Percentiles rank a stretch among this genome's conserved stretches.
Evolutionary conservation across 2,113 vertebrate genomes (phyloP).

Genomic region (Eretmochelys imbricata): DNA sequence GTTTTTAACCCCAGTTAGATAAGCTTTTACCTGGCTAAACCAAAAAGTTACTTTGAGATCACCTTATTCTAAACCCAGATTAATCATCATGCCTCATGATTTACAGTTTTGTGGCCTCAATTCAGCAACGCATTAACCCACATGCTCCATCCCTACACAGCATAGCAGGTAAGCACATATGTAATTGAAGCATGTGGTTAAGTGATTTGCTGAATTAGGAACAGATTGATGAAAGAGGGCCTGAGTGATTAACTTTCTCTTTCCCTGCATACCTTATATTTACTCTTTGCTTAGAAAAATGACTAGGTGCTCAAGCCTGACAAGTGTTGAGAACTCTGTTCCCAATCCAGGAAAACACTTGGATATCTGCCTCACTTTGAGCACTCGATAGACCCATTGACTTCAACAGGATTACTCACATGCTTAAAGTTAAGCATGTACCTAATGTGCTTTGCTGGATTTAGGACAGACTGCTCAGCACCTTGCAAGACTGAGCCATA

Average conservation of each 20-base stretch:
- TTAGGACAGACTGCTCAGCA: background rate
- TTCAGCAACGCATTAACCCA: background rate
- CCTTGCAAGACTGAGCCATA: rapidly evolving
- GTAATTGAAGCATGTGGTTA: background rate
- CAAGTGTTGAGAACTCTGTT: background rate
- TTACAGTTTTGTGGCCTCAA: background rate
- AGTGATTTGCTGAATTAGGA: background rate
- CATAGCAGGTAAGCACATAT: background rate
- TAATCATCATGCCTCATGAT: background rate
- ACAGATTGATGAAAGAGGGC: background rate
- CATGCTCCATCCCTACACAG: background rate
- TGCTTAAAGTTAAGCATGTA: background rate
- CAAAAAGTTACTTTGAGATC: background rate
- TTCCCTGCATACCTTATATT: background rate
- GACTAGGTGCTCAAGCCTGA: background rate
- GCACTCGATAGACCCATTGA: rapidly evolving
- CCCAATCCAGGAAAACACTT: background rate
- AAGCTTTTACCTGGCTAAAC: background rate
- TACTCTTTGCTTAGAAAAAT: background rate
- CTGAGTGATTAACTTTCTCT: background rate
- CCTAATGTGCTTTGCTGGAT: background rate
- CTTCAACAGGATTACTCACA: background rate
- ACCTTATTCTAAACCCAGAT: background rate
- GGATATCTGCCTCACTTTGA: background rate
- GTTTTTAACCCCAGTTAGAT: background rate